Percentiles rank a stretch among this genome's conserved stretches.
Evolutionary conservation across 2,888 invertebrate genomes (phyloP).

Genomic region (Peribatodes rhomboidaria): DNA sequence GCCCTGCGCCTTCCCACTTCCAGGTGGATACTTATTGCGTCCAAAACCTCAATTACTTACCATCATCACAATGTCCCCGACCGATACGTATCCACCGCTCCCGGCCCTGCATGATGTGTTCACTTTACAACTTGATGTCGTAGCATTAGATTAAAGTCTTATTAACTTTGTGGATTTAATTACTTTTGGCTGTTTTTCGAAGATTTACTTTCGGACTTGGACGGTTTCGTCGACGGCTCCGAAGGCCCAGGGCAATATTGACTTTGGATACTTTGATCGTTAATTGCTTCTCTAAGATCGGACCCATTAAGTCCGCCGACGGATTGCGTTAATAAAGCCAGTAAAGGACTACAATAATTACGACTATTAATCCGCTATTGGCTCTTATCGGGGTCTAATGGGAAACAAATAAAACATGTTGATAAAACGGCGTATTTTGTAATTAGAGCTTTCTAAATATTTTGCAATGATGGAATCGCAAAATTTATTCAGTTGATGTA

Average conservation of each 20-base stretch:
- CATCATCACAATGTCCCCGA: constrained; percentile 42
- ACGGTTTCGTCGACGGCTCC: constrained; percentile 29
- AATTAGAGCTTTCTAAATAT: background rate
- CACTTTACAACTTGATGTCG: constrained; percentile 37
- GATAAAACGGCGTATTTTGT: background rate
- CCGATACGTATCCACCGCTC: constrained; percentile 36
- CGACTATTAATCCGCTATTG: constrained; percentile 38
- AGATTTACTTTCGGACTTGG: constrained; percentile 31
- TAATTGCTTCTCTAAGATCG: constrained; percentile 44
- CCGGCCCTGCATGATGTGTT: constrained; percentile 39
- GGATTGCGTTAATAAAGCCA: constrained; percentile 40
- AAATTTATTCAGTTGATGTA: no score
- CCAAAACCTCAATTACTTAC: constrained; percentile 53
- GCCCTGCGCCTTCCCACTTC: constrained; percentile 44
- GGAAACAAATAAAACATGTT: constrained; percentile 19
- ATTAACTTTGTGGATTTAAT: constrained; percentile 39
- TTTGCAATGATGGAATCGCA: no score
- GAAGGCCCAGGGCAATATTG: constrained; percentile 38
- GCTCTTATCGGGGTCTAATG: constrained; percentile 25
- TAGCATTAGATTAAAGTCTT: constrained; percentile 34
- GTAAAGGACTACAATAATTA: constrained; percentile 38
- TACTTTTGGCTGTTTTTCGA: constrained; percentile 31
- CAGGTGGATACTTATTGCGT: constrained; percentile 74
- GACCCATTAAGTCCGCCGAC: constrained; percentile 39
- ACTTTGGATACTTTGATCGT: constrained; percentile 42